Evolutionary conservation across 2,888 invertebrate genomes (phyloP).

Genomic region (Pollenia labialis): DNA sequence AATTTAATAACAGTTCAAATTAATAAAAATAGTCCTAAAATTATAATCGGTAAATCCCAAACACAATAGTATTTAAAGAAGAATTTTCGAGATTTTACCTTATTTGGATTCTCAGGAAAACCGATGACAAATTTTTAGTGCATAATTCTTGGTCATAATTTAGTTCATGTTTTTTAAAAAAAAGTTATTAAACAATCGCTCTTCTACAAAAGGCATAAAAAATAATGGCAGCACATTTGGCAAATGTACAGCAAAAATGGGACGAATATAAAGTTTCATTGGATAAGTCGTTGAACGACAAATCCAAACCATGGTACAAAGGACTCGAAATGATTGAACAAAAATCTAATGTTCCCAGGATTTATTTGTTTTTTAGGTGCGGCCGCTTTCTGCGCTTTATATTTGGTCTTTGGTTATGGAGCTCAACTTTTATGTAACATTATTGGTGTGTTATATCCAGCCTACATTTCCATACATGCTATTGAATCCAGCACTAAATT

Average conservation of each 20-base stretch:
- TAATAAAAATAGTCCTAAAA: no score
- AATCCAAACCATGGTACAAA: conserved; percentile 89
- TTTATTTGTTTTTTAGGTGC: conserved; percentile 93
- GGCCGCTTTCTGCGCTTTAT: conserved; percentile 91
- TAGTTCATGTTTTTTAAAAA: conserved; percentile 22
- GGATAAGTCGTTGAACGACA: conserved; percentile 87
- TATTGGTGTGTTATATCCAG: conserved; percentile 98
- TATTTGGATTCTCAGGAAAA: conserved; percentile 37
- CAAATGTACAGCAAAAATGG: conserved; percentile 76
- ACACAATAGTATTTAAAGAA: no score
- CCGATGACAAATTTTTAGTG: conserved; percentile 60
- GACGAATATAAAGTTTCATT: conserved; percentile 86
- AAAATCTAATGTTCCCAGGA: conserved; percentile 89
- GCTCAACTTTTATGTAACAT: conserved; percentile 97
- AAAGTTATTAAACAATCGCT: conserved; percentile 12
- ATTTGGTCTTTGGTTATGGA: conserved; percentile 97
- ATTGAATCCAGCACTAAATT: conserved; percentile 91
- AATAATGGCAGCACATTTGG: conserved; percentile 73
- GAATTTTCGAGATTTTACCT: no score
- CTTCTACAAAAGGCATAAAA: conserved; percentile 18
- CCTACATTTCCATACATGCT: conserved; percentile 95
- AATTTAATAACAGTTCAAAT: no score
- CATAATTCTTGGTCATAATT: conserved; percentile 13
- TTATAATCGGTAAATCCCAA: no score
- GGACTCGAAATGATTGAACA: conserved; percentile 88